phyloP scores from a whole-genome alignment of 1,140 invertebrate genomes.

The Homarus americanus region DNA sequence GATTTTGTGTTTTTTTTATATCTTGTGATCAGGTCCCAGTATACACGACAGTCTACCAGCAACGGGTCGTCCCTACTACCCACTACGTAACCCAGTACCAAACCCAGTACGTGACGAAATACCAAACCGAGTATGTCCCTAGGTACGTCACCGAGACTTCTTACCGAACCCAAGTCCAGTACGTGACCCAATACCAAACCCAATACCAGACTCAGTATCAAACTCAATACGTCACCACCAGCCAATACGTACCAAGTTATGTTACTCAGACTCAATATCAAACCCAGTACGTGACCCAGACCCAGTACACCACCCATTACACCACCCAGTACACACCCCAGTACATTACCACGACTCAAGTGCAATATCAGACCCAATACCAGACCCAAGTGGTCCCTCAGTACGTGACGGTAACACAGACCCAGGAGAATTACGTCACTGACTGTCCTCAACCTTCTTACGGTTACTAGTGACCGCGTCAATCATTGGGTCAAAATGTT shows the following conservation, averaged over 20 bases:
- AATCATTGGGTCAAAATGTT: too few species aligned
- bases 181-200: constrained; percentile 5
- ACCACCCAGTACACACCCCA: neutral
- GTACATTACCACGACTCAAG: constrained; percentile 17
- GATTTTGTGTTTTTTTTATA: too few species aligned
- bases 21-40: constrained; percentile 47
- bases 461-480: too few species aligned
- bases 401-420: too few species aligned
- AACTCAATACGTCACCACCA: neutral
- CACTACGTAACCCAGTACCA: constrained; percentile 13
- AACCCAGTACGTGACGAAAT: neutral
- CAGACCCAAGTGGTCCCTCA: too few species aligned
- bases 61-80: constrained; percentile 31
- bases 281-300: too few species aligned
- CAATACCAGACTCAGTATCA: too few species aligned
- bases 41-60: constrained; percentile 18
- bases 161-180: neutral
- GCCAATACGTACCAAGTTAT: neutral
- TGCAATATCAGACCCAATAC: too few species aligned
- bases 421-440: neutral
- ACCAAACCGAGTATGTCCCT: constrained; percentile 9
- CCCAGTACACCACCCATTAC: neutral
- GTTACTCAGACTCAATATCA: neutral
- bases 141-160: constrained; percentile 35
- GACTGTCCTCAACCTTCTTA: too few species aligned